These are phyloP conservation scores for Julus scandinavius DNA, from an alignment of 2,888 invertebrate species.

Conservation along the genomic window DNA sequence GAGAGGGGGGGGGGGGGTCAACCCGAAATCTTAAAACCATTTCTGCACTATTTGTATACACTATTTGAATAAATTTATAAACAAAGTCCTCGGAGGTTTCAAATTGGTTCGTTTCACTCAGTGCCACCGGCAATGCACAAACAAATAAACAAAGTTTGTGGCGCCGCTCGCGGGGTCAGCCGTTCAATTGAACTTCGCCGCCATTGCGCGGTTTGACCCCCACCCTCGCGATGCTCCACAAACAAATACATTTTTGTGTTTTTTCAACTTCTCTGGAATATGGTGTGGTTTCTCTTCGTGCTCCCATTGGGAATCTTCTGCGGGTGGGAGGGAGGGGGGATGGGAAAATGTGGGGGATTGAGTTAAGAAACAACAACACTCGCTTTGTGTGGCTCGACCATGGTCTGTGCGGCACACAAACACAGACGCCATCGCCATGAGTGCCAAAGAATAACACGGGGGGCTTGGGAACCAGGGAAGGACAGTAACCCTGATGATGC, in stretches of 20 bases:
- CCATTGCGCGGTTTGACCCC: not conserved
- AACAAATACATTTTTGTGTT: not conserved
- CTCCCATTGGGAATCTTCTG: not conserved
- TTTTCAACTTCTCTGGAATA: not conserved
- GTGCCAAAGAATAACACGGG: conserved; percentile 30
- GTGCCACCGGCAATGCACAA: conserved; percentile 12
- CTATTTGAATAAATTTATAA: conserved; percentile 45
- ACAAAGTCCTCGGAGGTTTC: conserved; percentile 29
- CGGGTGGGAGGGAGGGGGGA: not conserved
- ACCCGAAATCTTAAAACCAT: conserved; percentile 33
- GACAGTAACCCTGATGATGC: not conserved
- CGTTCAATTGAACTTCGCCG: conserved; percentile 48
- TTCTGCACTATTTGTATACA: conserved; percentile 43
- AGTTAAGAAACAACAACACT: conserved; percentile 2
- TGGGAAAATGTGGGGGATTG: not conserved
- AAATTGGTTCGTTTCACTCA: conserved; percentile 40
- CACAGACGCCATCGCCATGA: conserved; percentile 29
- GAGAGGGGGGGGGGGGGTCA: not conserved
- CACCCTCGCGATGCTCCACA: not conserved
- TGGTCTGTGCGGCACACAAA: conserved; percentile 3
- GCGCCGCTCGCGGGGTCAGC: conserved; percentile 51
- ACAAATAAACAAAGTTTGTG: conserved; percentile 51
- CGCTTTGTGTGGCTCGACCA: conserved; percentile 19
- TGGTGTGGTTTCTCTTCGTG: not conserved
- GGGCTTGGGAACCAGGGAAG: not conserved